Conservation (phyloP, 2,113 vertebrate genomes). For the Cryptomyrus ogoouensis region DNA sequence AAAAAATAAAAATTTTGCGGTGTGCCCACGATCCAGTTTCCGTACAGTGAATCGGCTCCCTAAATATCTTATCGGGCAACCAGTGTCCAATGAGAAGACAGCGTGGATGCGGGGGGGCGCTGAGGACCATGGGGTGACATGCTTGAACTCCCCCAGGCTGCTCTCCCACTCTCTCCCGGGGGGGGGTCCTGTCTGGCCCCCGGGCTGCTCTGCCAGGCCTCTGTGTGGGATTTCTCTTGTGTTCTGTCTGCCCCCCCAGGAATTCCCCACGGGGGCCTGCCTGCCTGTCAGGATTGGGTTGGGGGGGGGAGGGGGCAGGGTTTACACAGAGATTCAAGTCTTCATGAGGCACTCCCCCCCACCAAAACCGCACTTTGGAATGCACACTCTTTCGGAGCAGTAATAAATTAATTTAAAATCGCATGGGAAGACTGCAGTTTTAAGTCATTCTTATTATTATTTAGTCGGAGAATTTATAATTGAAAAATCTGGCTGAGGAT, state of each 20-base stretch:
- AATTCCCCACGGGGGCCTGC: not conserved
- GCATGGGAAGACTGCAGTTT: not conserved
- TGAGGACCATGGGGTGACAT: not conserved
- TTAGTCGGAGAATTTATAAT: not conserved
- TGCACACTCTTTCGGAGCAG: not conserved
- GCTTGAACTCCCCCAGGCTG: not conserved
- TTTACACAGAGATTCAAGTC: not conserved
- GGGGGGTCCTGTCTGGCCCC: not conserved
- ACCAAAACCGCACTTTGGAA: not conserved
- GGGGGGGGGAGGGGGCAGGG: not conserved
- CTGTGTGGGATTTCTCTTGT: not conserved
- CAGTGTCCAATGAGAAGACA: not conserved
- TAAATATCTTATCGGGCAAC: slow-evolving; percentile 5
- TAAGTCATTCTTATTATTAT: not conserved
- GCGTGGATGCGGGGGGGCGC: too few relatives aligned
- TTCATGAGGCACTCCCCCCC: not conserved
- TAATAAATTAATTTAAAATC: not conserved
- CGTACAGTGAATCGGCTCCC: not conserved
- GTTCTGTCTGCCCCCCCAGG: not conserved
- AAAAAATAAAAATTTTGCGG: slow-evolving; percentile 15
- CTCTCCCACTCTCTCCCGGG: not conserved
- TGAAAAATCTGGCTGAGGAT: not conserved
- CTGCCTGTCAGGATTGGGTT: not conserved
- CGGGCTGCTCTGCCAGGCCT: not conserved
- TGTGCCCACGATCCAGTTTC: slow-evolving; percentile 15